phyloP scores from a whole-genome alignment of 2,113 vertebrate genomes.

The Ellobius talpinus region DNA sequence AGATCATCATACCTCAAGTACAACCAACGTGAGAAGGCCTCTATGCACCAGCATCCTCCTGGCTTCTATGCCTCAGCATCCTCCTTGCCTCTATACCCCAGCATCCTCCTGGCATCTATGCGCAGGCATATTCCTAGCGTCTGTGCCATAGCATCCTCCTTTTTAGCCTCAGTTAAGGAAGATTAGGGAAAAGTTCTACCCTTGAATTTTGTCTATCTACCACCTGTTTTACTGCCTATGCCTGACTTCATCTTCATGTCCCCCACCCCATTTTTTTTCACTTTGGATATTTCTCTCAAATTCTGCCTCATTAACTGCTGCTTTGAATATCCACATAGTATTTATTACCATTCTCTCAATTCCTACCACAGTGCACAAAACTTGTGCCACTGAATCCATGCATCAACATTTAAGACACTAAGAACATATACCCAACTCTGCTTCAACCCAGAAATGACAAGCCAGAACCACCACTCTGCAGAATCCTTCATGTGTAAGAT shows the following conservation, averaged over 20 bases:
- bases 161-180: background rate
- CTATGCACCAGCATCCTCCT: background rate
- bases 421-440: background rate
- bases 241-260: background rate
- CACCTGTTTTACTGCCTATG: background rate
- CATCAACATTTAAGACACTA: background rate
- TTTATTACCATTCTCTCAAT: background rate
- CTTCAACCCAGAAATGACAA: background rate
- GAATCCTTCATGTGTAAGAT: background rate
- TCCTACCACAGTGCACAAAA: background rate
- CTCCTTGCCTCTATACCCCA: too few relatives aligned
- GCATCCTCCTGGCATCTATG: too few relatives aligned
- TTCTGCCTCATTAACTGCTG: background rate
- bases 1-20: background rate
- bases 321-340: background rate
- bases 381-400: background rate
- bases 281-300: background rate
- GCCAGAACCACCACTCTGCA: background rate
- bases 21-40: background rate
- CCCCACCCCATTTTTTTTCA: background rate
- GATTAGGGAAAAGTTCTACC: background rate
- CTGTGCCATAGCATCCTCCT: too few relatives aligned
- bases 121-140: too few relatives aligned
- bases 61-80: too few relatives aligned
- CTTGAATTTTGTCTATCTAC: background rate